These are phyloP conservation scores for Plectropomus leopardus DNA, from an alignment of 2,113 vertebrate species.

Conservation along the genomic window DNA sequence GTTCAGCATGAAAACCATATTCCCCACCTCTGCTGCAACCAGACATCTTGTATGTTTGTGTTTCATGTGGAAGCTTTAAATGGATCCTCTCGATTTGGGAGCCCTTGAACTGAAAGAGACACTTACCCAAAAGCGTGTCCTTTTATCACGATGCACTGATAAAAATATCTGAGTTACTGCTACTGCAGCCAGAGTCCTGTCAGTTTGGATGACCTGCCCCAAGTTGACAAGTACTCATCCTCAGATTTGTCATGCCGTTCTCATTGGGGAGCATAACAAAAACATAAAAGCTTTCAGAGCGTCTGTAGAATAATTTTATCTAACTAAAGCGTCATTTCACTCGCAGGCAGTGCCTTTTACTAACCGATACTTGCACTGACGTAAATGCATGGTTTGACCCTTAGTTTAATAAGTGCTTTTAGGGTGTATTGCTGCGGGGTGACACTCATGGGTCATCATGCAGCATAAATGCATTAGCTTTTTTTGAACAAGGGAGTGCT, in stretches of 20 bases:
- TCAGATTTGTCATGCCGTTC: slow-evolving; percentile 55
- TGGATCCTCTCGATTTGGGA: slow-evolving; percentile 33
- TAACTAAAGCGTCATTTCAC: slow-evolving; percentile 15
- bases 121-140: slow-evolving; percentile 59
- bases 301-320: slow-evolving; percentile 6
- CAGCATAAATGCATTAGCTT: slow-evolving; percentile 34
- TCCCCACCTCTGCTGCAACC: background rate
- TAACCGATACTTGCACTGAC: slow-evolving; percentile 37
- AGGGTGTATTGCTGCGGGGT: slow-evolving; percentile 34
- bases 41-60: slow-evolving; percentile 3
- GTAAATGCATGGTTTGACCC: slow-evolving; percentile 45
- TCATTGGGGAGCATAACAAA: slow-evolving; percentile 30
- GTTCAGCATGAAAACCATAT: slow-evolving; percentile 1
- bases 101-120: slow-evolving; percentile 53
- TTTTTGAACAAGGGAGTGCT: slow-evolving; percentile 19
- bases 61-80: slow-evolving; percentile 39
- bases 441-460: slow-evolving; percentile 37
- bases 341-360: slow-evolving; percentile 27
- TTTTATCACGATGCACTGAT: slow-evolving; percentile 56
- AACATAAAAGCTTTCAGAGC: slow-evolving; percentile 16
- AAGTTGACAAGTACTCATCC: slow-evolving; percentile 60
- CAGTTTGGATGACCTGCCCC: slow-evolving; percentile 65
- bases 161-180: slow-evolving; percentile 66
- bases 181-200: slow-evolving; percentile 65
- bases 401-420: slow-evolving; percentile 50